Percentiles rank a stretch among this genome's conserved stretches.
Evolutionary conservation across 2,888 invertebrate species (phyloP).

Genomic region (Nomada ruficornis): DNA sequence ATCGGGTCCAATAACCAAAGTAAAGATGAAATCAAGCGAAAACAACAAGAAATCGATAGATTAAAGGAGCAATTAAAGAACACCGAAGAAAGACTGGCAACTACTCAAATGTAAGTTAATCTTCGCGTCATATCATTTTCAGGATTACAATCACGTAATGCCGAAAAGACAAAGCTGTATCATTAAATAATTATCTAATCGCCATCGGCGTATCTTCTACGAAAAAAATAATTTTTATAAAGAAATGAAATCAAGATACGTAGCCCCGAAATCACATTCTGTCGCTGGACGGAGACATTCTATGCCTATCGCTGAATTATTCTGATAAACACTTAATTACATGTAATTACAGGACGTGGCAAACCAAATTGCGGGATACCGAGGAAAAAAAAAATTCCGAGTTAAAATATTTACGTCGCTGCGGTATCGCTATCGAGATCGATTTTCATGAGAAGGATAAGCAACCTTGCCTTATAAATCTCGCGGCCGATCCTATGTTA

Average conservation of each 20-base stretch:
- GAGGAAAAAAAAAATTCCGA: slow-evolving; percentile 85
- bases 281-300: too few species aligned
- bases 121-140: slow-evolving; percentile 60
- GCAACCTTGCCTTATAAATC: slow-evolving; percentile 87
- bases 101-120: slow-evolving; percentile 85
- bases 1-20: slow-evolving; percentile 63
- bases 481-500: slow-evolving; percentile 88
- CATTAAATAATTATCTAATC: neutral
- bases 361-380: slow-evolving; percentile 84
- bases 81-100: slow-evolving; percentile 87
- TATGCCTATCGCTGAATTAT: neutral
- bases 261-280: too few species aligned
- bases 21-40: slow-evolving; percentile 77
- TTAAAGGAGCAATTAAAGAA: slow-evolving; percentile 86
- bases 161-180: neutral
- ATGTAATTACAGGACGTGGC: slow-evolving; percentile 84
- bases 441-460: slow-evolving; percentile 81
- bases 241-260: too few species aligned
- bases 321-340: slow-evolving; percentile 45
- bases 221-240: neutral
- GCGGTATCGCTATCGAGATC: slow-evolving; percentile 86
- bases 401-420: slow-evolving; percentile 85
- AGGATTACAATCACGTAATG: neutral
- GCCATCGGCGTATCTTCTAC: neutral
- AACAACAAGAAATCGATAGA: slow-evolving; percentile 86